phyloP scores from a whole-genome alignment of 2,888 invertebrate genomes.

The Sceliomorpha sp. region DNA sequence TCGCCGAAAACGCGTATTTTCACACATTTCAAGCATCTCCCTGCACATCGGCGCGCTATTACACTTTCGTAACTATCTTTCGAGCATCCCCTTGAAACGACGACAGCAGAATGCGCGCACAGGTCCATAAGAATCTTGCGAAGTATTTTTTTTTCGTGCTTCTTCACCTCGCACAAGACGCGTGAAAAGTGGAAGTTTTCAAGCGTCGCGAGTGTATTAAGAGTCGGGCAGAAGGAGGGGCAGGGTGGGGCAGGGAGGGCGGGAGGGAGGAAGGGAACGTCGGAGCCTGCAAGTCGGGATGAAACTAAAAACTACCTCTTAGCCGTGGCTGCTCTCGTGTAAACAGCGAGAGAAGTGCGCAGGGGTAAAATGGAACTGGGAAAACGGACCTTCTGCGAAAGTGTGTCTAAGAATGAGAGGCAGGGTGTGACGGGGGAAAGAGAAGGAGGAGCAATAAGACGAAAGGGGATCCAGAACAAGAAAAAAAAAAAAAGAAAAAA shows the following conservation, averaged over 20 bases:
- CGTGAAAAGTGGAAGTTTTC: constrained; percentile 25
- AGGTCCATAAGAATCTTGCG: too few species aligned
- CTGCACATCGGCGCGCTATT: too few species aligned
- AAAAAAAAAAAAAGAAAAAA: neutral
- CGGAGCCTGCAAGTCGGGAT: constrained; percentile 9
- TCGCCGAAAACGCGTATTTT: too few species aligned
- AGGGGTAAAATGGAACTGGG: constrained; percentile 17
- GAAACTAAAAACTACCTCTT: constrained; percentile 31
- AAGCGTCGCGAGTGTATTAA: constrained; percentile 20
- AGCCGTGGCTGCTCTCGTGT: constrained; percentile 17
- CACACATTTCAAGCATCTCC: too few species aligned
- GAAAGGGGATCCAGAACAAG: too few species aligned
- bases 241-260: too few species aligned
- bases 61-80: too few species aligned
- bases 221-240: neutral
- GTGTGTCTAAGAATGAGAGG: neutral
- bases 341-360: constrained; percentile 16
- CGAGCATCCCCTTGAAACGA: too few species aligned
- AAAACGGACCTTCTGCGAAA: constrained; percentile 3
- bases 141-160: too few species aligned
- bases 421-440: neutral
- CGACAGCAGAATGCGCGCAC: too few species aligned
- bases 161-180: neutral
- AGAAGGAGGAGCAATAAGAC: neutral
- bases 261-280: neutral